Evolutionary conservation across 2,888 invertebrate genomes (phyloP).

Genomic region (Acanthoscelides obtectus): DNA sequence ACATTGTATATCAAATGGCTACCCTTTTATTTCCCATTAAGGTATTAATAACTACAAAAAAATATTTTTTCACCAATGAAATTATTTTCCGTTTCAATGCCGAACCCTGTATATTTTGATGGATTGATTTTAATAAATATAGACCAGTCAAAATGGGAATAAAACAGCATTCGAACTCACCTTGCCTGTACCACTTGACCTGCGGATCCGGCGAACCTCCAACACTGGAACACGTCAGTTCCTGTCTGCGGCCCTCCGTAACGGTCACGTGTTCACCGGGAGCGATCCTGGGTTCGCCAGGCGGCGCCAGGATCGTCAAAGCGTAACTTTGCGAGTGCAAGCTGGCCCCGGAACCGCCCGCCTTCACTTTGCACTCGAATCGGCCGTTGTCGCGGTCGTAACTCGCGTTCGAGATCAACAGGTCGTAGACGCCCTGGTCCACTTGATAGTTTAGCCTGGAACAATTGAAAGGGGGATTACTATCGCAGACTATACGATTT

Average conservation of each 20-base stretch:
- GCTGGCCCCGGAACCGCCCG: conserved; percentile 75
- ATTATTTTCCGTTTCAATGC: too few relatives aligned
- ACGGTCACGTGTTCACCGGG: conserved; percentile 74
- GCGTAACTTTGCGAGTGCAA: conserved; percentile 79
- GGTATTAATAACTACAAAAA: too few relatives aligned
- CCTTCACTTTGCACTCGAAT: conserved; percentile 87
- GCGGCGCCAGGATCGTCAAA: conserved; percentile 80
- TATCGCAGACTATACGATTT: too few relatives aligned
- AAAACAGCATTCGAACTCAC: too few relatives aligned
- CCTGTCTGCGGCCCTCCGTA: conserved; percentile 74
- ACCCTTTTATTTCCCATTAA: too few relatives aligned
- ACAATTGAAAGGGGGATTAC: conserved; percentile 18
- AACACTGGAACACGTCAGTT: conserved; percentile 74
- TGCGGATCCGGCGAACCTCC: conserved; percentile 90
- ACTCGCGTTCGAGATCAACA: conserved; percentile 82
- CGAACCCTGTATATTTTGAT: too few relatives aligned
- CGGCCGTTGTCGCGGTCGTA: conserved; percentile 88
- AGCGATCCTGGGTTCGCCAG: conserved; percentile 72
- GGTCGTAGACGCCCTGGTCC: conserved; percentile 78
- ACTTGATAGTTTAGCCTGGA: conserved; percentile 74
- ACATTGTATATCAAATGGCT: too few relatives aligned
- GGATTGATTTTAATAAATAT: too few relatives aligned
- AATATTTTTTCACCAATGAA: too few relatives aligned
- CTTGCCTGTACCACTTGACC: conserved; percentile 79
- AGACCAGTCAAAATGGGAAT: too few relatives aligned